A percentile compares a stretch with the other conserved stretches of the same genome.
These are phyloP conservation scores for Neoniphon sammara DNA, from an alignment of 2,797 vertebrate species.

Conservation along the genomic window DNA sequence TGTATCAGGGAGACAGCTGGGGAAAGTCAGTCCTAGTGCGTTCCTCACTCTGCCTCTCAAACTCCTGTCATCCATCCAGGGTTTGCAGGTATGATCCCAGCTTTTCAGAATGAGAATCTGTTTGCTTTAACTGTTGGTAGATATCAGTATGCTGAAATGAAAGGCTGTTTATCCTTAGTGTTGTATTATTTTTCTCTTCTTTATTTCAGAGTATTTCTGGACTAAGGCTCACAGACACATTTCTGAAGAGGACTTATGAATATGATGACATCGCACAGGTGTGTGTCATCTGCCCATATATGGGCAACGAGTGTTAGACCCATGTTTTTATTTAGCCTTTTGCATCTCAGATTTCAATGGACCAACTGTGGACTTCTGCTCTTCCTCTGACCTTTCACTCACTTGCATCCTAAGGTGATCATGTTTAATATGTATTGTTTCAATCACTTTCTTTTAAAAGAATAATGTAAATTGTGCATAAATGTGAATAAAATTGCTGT, in stretches of 20 bases:
- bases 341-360: slow-evolving; percentile 69
- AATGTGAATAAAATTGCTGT: slow-evolving; percentile 76
- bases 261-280: slow-evolving; percentile 98
- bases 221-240: slow-evolving; percentile 94
- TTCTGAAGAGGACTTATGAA: slow-evolving; percentile 98
- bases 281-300: slow-evolving; percentile 92
- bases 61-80: slow-evolving; percentile 93
- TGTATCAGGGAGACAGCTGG: slow-evolving; percentile 94
- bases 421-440: slow-evolving; percentile 82
- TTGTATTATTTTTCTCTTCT: background rate
- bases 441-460: slow-evolving; percentile 70
- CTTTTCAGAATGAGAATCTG: background rate
- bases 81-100: slow-evolving; percentile 89
- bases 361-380: slow-evolving; percentile 79
- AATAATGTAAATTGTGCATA: slow-evolving; percentile 80
- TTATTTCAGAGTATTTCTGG: slow-evolving; percentile 92
- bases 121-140: background rate
- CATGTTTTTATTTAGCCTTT: slow-evolving; percentile 14
- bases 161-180: background rate
- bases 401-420: slow-evolving; percentile 54
- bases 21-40: slow-evolving; percentile 91
- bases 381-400: slow-evolving; percentile 60
- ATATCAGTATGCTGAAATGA: too few relatives aligned
- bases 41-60: slow-evolving; percentile 93
- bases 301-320: slow-evolving; percentile 84